Percentiles rank a stretch among this genome's conserved stretches.
Evolutionary conservation across 2,888 invertebrate species (phyloP).

Genomic region (Erannis defoliaria): DNA sequence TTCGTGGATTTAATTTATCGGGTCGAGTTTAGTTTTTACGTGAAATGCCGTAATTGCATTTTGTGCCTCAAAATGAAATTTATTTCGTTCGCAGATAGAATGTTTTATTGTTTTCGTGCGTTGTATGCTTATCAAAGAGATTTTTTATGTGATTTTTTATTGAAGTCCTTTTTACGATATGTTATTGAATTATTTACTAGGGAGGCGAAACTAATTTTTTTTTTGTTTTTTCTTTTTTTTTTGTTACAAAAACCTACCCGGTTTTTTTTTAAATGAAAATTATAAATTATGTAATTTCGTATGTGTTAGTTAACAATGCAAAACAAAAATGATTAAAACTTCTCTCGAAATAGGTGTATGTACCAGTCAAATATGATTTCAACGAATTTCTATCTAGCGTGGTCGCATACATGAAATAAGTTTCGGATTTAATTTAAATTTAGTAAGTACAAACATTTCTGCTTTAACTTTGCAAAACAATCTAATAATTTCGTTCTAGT

Average conservation of each 20-base stretch:
- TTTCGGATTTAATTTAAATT: no score
- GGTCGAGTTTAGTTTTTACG: conserved; percentile 7
- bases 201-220: background rate
- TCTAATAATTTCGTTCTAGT: no score
- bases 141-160: background rate
- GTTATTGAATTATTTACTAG: conserved; percentile 5
- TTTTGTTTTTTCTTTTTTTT: background rate
- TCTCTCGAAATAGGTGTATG: no score
- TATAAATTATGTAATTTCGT: no score
- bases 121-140: conserved; percentile 11
- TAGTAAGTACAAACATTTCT: no score
- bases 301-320: no score
- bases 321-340: no score
- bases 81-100: conserved; percentile 10
- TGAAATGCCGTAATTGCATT: conserved; percentile 21
- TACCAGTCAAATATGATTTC: no score
- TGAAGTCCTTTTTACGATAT: conserved; percentile 10
- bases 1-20: background rate
- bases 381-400: no score
- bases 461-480: no score
- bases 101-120: conserved; percentile 27
- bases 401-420: no score
- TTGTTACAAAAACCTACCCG: background rate
- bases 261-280: no score
- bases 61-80: conserved; percentile 12